phyloP scores from a whole-genome alignment of 1,140 invertebrate genomes.

The Macrobrachium nipponense region DNA sequence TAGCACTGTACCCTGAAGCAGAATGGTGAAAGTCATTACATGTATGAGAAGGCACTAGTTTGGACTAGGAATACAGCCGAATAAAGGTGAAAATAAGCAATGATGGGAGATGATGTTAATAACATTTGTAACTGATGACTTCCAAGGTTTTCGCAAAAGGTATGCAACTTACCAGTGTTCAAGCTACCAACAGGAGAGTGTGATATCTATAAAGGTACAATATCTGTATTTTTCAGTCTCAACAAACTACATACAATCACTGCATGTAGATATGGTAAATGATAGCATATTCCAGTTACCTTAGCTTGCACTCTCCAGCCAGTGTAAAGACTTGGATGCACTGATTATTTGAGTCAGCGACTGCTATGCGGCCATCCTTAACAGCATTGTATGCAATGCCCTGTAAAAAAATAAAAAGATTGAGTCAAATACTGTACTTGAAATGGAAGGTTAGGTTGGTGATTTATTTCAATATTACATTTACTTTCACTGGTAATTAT shows the following conservation, averaged over 20 bases:
- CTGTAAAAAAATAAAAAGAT: slow-evolving; percentile 7
- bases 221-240: no score
- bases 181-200: no score
- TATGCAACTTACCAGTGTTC: no score
- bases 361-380: slow-evolving; percentile 70
- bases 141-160: no score
- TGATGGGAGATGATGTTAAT: no score
- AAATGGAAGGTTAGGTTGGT: neutral
- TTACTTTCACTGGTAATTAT: neutral
- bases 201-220: no score
- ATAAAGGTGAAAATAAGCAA: no score
- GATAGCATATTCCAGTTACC: slow-evolving; percentile 46
- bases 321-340: slow-evolving; percentile 71
- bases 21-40: no score
- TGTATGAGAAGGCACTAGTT: no score
- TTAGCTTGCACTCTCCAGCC: slow-evolving; percentile 68
- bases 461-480: neutral
- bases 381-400: slow-evolving; percentile 68
- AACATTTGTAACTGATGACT: no score
- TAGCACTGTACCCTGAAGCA: no score
- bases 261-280: neutral
- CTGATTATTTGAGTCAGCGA: slow-evolving; percentile 75
- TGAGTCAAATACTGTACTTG: neutral
- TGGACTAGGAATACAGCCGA: no score
- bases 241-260: slow-evolving; percentile 8